Base-by-base conservation (phyloP, 1,140 invertebrate genomes). In the Cataglyphis hispanica region DNA sequence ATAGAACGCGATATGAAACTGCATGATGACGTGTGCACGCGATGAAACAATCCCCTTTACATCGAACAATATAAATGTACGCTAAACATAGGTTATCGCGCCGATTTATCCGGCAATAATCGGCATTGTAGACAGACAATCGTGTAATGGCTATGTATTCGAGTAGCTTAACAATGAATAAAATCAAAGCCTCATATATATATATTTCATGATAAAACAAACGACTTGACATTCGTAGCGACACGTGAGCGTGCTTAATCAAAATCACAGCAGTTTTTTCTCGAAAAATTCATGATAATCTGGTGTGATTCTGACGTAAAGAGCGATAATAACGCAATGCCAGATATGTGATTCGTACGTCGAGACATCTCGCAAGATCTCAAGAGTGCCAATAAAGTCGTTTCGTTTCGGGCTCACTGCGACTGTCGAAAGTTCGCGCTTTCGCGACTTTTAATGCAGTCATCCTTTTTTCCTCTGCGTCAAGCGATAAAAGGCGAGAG, bases 371-470 rank as follows among this genome's bases (percentile, higher is more conserved):
- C 22, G 34, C 56, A 16, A 8, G 11, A 16, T 11, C 22, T n/a
- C 19, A 16, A 61, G 50, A 67, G 50, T 22, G 69, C 50, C 31
- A 40, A 61, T 61, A 56, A 19, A 76, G 16, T 1, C 4, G 60
- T 56, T n/a, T 22, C 50, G 31, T 37, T 58, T 76, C 16, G 37
- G 13, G 8, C 22, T 31, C 58, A 22, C 8, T 16, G 22, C 25
- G n/a, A 58, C 72, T n/a, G 72, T 40, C 22, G 37, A 3, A 64
- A 64, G 10, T 46, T 50, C 46, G 46, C 46, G 4, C 46, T 50
- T 50, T 50, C 46, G 46, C 46, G 50, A 37, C 50, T 87, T 80
- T 75, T 66, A 87, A 85, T 50, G n/a, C 66, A 67, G 76, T 61
- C 86, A 27, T 87, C 69, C 70, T 53, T 70, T 87, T 84, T 60